Evolutionary conservation across 37 sponge, comb jelly and placozoan genomes (phyloP), one percentile per base, ranked within the genome.

Genomic region (Tethya wilhelma): DNA sequence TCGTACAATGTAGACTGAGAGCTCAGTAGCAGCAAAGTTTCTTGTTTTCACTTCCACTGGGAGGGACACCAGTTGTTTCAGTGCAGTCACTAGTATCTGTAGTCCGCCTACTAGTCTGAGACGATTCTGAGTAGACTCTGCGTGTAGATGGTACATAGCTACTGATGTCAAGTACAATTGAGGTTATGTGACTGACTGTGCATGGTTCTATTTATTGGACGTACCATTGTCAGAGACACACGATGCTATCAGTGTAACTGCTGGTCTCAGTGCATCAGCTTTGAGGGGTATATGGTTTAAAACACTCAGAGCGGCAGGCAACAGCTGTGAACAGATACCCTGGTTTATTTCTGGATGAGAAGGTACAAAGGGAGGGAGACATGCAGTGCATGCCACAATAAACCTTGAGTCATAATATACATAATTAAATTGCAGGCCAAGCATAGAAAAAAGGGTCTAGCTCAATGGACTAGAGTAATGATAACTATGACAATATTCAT

Each of bases 211-310:
- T n/a, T n/a, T n/a, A n/a, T n/a, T 60, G 20, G 28, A 36, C 77
- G 33, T 73, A 84, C 84, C 40, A 49, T 84, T 84, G 75, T 62
- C 75, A 41, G 84, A 65, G 31, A 75, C 30, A 45, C 84, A 84
- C 2, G 84, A 62, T 36, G 84, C 53, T 38, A 84, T 67, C 25
- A 84, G 37, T 29, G 53, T 53, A 45, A 75, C 33, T 26, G 75
- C 75, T 2, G 76, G 76, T 43, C 71, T 46, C 7, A 71, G 25
- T 26, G 71, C 44, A 32, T 75, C 22, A 23, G 33, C n/a, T 14
- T 44, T 33, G 4, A 64, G 44, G 22, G 49, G 22, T 12, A 26
- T 67, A 33, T 19, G 8, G 0, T 32, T 14, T 20, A 74, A 31
- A 17, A 84, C 20, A 23, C 59, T 65, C 44, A 85, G 43, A 22